Percentiles rank a stretch among this genome's conserved stretches.
These are phyloP conservation scores for Chaetura pelagica DNA, from an alignment of 2,113 vertebrate genomes.

Conservation along the genomic window DNA sequence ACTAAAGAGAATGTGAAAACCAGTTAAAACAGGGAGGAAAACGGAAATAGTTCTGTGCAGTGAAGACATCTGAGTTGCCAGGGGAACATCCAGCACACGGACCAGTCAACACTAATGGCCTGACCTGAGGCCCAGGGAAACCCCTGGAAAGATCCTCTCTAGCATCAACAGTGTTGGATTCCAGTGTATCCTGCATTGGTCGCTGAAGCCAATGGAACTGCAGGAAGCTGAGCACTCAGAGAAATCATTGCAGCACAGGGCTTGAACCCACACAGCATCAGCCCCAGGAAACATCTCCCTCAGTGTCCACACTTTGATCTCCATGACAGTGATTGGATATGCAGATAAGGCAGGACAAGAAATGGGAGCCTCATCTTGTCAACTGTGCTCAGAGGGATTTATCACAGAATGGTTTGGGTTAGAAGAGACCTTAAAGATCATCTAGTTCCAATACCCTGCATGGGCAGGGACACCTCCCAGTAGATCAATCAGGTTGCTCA, in stretches of 20 bases:
- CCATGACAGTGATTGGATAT: accelerated
- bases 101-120: too few species aligned
- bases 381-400: not conserved
- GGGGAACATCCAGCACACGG: not conserved
- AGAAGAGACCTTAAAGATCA: too few species aligned
- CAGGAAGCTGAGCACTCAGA: not conserved
- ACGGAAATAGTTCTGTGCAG: not conserved
- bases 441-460: too few species aligned
- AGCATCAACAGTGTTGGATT: not conserved
- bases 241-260: not conserved
- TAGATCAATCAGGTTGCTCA: too few species aligned
- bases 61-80: not conserved
- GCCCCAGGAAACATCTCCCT: not conserved
- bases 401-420: too few species aligned
- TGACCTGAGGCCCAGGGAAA: not conserved
- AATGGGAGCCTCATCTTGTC: accelerated
- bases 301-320: not conserved
- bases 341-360: not conserved
- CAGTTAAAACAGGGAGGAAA: not conserved
- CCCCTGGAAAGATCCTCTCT: not conserved
- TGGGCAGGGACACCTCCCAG: too few species aligned
- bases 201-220: not conserved
- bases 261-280: accelerated
- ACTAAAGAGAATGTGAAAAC: not conserved
- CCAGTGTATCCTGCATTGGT: accelerated